Base-by-base conservation (phyloP, 2,888 invertebrate genomes). In the Diarsia brunnea region DNA sequence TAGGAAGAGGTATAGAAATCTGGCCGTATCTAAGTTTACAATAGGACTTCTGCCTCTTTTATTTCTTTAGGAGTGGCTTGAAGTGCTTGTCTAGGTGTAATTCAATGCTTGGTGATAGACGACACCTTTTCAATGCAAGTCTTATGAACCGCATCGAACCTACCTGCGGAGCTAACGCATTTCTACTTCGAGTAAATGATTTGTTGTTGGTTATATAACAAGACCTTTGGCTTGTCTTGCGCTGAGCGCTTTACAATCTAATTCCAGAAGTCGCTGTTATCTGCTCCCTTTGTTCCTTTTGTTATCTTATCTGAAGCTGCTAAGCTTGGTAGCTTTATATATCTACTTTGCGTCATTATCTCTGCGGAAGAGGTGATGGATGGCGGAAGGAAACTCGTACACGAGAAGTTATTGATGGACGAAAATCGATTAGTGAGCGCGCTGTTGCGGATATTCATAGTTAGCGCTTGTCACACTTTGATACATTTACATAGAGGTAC, bases 231-330 rank as follows among this genome's bases (percentile, higher is more conserved):
- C 69, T 66, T 31, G 75, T 75, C 69, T 47, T 63, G 67, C n/a
- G 66, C 45, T 47, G 71, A 69, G 67, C 66, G 53, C 74, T 75
- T 61, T 38, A 78, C 51, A 65, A 81, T 81, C 81, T 71, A 85
- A 85, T 84, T 84, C 80, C 79, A 70, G 64, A 73, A 82, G 78
- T 74, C 68, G 58, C 47, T 75, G 75, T 79, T 78, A 88, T 79
- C 82, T 83, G 73, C 78, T 81, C 78, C 73, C 84, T 85, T 85
- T 87, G 84, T 87, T 86, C 83, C 82, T 80, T 86, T 88, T 86
- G 87, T 89, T 91, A 90, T 91, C 90, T 92, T 87, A 92, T 92
- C 90, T 85, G 67, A 77, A 79, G 88, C 86, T 84, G 88, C 87
- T 86, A 86, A 79, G 83, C 84, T 84, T 75, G 75, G 77, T 73